These are phyloP conservation scores for Peribatodes rhomboidaria DNA, from an alignment of 2,888 invertebrate genomes.

Conservation along the genomic window DNA sequence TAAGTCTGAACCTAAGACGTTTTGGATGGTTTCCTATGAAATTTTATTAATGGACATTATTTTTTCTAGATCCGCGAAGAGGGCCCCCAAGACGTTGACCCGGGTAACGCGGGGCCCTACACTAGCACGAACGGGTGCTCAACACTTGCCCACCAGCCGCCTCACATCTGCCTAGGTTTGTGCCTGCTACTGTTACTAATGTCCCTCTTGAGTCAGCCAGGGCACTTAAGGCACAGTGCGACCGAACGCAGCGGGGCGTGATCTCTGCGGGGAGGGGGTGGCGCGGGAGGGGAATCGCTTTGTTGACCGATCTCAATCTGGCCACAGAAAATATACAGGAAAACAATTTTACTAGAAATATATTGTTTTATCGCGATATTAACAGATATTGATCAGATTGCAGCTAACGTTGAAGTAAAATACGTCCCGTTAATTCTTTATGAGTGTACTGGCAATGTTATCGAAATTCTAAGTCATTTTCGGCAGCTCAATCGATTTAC, in stretches of 20 bases:
- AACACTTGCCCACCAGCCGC: constrained; percentile 62
- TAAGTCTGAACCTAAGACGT: too few relatives aligned
- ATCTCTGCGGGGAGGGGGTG: constrained; percentile 21
- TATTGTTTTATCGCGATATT: not conserved
- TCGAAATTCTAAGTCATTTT: too few relatives aligned
- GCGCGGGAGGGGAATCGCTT: constrained; percentile 4
- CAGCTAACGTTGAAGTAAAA: too few relatives aligned
- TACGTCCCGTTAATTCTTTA: too few relatives aligned
- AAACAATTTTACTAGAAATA: not conserved
- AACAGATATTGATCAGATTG: too few relatives aligned
- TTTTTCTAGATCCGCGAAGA: constrained; percentile 78
- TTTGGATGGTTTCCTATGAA: too few relatives aligned
- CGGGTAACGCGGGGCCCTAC: constrained; percentile 58
- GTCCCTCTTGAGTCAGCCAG: constrained; percentile 63
- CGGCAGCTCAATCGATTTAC: too few relatives aligned
- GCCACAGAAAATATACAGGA: constrained; percentile 8
- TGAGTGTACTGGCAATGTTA: too few relatives aligned
- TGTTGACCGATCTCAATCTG: not conserved
- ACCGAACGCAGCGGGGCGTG: constrained; percentile 22
- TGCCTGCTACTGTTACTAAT: constrained; percentile 75
- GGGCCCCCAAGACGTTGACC: constrained; percentile 59
- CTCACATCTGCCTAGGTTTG: constrained; percentile 84
- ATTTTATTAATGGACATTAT: constrained; percentile 1
- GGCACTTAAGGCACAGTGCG: constrained; percentile 21
- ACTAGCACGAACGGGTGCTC: constrained; percentile 69